phyloP scores from a whole-genome alignment of 1,140 invertebrate genomes.

The Drosophila ananassae region DNA sequence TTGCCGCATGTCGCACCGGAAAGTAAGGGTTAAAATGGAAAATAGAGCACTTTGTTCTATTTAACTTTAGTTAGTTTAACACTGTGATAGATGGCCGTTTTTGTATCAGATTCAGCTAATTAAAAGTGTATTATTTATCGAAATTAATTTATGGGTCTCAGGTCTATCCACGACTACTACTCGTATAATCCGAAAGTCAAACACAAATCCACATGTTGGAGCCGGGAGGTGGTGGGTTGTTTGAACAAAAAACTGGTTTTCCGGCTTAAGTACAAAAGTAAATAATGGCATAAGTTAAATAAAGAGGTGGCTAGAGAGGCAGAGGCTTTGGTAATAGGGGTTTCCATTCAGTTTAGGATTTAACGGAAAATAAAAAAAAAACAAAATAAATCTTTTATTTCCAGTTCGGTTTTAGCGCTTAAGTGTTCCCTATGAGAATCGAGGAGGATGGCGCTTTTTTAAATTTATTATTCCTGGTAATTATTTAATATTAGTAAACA shows the following conservation, averaged over 20 bases:
- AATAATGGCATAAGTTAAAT: constrained; percentile 59
- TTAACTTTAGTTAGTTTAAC: constrained; percentile 41
- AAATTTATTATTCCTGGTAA: no score
- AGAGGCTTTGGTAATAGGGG: constrained; percentile 11
- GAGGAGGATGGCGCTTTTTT: no score
- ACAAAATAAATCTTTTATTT: no score
- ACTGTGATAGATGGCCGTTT: constrained; percentile 21
- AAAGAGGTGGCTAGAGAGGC: constrained; percentile 35
- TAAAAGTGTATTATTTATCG: constrained; percentile 78
- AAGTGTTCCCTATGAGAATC: no score
- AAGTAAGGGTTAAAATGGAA: constrained; percentile 2
- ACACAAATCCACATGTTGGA: constrained; percentile 41
- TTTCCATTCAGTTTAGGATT: neutral
- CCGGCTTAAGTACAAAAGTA: constrained; percentile 59
- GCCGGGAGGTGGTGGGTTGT: constrained; percentile 10
- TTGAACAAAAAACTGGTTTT: constrained; percentile 65
- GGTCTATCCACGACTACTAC: constrained; percentile 41
- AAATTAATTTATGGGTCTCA: constrained; percentile 69
- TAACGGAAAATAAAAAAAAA: neutral
- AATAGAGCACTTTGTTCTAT: neutral
- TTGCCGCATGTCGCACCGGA: constrained; percentile 15
- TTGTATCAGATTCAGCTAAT: constrained; percentile 62
- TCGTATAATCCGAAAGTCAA: constrained; percentile 67
- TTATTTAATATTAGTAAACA: no score
- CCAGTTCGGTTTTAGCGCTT: no score